Base-by-base conservation (phyloP, 2,888 invertebrate species). In the Choristoneura rosaceana region DNA sequence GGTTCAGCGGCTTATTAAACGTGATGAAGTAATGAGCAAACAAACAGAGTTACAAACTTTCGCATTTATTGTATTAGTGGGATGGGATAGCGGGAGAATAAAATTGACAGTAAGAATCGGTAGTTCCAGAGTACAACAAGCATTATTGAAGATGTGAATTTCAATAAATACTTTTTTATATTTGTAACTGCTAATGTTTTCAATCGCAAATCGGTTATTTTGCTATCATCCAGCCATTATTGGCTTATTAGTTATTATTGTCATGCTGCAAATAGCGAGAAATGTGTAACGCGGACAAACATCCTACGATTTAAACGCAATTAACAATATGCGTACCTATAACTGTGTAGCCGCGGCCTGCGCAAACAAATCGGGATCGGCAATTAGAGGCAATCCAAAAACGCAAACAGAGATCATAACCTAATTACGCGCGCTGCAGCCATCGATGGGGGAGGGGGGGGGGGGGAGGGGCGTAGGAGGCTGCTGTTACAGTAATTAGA, bases 341-440 rank as follows among this genome's bases (percentile, higher is more conserved):
- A 52, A 4, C 0, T 47, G 9, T 1, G 50, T 15, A 52, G 52
- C 52, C 9, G 25, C 5, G 12, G 55, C 55, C 55, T 55, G 25
- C 10, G 25, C 55, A 55, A 55, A 55, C 55, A 55, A 9, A 25
- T 55, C 55, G 50, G 55, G 55, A 4, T 55, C 55, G 8, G 55
- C 25, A 55, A 55, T 55, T 55, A 55, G 55, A 55, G 55, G 55
- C 55, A 55, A 55, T 55, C 55, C 55, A 55, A 55, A 55, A 55
- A 55, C 55, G 55, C 55, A 55, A 55, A 55, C 55, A 55, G 55
- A 12, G 55, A 55, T 55, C 55, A 55, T 55, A 55, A 55, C 55
- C 55, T 25, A 55, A 55, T 55, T 25, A 55, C 55, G 12, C 8
- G 15, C 50, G 47, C n/a, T 4, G n/a, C 47, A 14, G 45, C 45